phyloP scores from a whole-genome alignment of 2,797 vertebrate species.

The Manis crassicaudata region DNA sequence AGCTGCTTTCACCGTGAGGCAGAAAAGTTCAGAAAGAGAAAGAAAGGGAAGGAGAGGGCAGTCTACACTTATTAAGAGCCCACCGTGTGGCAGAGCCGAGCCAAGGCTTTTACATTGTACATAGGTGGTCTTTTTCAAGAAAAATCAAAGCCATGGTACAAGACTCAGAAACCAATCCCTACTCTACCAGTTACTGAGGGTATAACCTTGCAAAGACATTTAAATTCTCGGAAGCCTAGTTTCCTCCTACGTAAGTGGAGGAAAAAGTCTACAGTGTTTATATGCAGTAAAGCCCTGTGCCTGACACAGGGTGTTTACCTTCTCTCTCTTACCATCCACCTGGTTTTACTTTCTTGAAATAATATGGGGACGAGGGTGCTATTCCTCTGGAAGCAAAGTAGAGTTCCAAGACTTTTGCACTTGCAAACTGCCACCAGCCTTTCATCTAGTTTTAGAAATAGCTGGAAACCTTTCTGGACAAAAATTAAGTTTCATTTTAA shows the following conservation, averaged over 20 bases:
- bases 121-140: background rate
- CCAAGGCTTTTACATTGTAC: background rate
- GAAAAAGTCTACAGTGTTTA: background rate
- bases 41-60: background rate
- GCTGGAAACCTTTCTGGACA: background rate
- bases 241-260: background rate
- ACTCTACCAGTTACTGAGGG: background rate
- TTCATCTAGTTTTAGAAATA: conserved; percentile 2
- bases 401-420: background rate
- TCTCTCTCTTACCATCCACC: background rate
- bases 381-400: background rate
- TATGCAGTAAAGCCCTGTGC: background rate
- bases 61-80: background rate
- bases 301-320: background rate
- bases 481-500: conserved; percentile 47
- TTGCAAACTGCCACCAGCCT: background rate
- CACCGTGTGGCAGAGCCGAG: background rate
- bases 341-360: background rate
- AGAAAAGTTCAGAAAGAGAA: background rate
- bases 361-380: background rate
- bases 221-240: background rate
- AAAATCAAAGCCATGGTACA: background rate
- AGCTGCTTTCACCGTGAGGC: background rate
- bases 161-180: background rate
- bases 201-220: background rate